Evolutionary conservation across 1,140 invertebrate species (phyloP).

Genomic region (Helicorthomorpha holstii): DNA sequence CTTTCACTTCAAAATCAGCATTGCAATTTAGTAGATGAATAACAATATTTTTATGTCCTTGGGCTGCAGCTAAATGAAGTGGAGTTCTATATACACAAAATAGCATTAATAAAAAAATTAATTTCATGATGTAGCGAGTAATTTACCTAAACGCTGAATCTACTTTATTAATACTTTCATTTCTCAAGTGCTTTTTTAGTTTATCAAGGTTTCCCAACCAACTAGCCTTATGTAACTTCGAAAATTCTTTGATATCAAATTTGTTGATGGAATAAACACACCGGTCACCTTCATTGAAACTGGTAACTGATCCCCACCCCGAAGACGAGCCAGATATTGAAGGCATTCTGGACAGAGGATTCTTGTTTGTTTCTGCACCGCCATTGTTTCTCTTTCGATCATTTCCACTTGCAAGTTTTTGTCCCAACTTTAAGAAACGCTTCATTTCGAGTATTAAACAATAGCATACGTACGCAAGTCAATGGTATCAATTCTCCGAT

Average conservation of each 20-base stretch:
- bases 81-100: neutral
- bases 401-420: too few relatives aligned
- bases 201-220: neutral
- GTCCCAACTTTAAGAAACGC: too few relatives aligned
- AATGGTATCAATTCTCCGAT: too few relatives aligned
- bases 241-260: neutral
- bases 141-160: neutral
- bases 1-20: neutral
- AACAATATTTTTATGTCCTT: neutral
- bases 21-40: neutral
- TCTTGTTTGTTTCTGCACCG: too few relatives aligned
- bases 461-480: too few relatives aligned
- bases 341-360: too few relatives aligned
- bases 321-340: too few relatives aligned
- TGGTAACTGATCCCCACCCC: too few relatives aligned
- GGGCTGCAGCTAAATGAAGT: neutral
- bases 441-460: too few relatives aligned
- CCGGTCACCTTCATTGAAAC: too few relatives aligned
- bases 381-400: too few relatives aligned
- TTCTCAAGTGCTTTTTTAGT: neutral
- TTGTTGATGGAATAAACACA: too few relatives aligned
- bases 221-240: neutral
- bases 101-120: neutral
- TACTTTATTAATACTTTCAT: neutral
- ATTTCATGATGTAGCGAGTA: neutral